These are phyloP conservation scores for Ericerus pela DNA, from an alignment of 1,140 invertebrate species.

Conservation along the genomic window DNA sequence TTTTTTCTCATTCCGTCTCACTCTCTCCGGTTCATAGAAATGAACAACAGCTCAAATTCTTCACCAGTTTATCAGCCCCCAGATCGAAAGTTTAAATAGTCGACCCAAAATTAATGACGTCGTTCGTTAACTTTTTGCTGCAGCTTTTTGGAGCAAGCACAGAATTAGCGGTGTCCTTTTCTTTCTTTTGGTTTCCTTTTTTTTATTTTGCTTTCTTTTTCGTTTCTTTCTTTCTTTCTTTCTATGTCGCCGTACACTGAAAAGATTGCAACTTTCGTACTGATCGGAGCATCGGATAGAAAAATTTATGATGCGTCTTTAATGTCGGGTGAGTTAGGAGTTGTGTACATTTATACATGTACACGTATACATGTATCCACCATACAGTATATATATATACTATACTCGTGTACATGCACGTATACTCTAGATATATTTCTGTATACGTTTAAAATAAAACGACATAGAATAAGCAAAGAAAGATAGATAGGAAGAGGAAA, in stretches of 20 bases:
- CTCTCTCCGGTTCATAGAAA: too few relatives aligned
- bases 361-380: too few relatives aligned
- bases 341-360: too few relatives aligned
- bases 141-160: constrained; percentile 1
- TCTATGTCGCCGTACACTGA: too few relatives aligned
- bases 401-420: too few relatives aligned
- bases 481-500: background rate
- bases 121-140: constrained; percentile 7
- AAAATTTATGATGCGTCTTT: constrained; percentile 9
- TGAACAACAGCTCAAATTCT: constrained; percentile 4
- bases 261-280: constrained; percentile 6
- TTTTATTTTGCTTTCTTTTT: too few relatives aligned
- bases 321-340: constrained; percentile 3
- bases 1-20: too few relatives aligned
- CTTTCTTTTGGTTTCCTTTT: background rate
- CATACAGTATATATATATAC: too few relatives aligned
- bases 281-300: background rate
- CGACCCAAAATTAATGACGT: constrained; percentile 8
- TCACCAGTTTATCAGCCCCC: constrained; percentile 7
- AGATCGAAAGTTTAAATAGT: constrained; percentile 7
- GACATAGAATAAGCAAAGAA: background rate
- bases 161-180: background rate
- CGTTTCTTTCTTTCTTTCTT: background rate
- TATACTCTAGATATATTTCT: too few relatives aligned
- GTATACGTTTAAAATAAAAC: constrained; percentile 8